Conservation (phyloP, 2,888 invertebrate genomes). For the Neelides folsomi region DNA sequence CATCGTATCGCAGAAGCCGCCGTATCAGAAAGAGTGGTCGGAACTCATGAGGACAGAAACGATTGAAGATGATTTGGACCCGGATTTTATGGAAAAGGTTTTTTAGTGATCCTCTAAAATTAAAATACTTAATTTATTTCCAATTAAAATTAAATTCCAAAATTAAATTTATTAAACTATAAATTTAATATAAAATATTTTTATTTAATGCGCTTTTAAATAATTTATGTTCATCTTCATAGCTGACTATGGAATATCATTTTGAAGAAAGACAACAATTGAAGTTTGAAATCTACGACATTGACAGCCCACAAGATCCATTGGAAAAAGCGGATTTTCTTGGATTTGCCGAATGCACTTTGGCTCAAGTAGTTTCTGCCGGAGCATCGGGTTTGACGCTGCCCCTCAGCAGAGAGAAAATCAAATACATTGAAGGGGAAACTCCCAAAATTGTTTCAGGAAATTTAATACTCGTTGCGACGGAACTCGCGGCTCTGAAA, state of each 20-base stretch:
- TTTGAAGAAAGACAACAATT: constrained; percentile 48
- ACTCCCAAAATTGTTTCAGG: constrained; percentile 12
- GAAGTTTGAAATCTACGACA: constrained; percentile 41
- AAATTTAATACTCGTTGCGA: constrained; percentile 28
- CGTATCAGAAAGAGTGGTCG: constrained; percentile 37
- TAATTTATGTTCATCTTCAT: not conserved
- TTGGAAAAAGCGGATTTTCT: constrained; percentile 41
- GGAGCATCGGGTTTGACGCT: constrained; percentile 19
- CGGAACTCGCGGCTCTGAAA: constrained; percentile 29
- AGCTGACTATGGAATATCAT: constrained; percentile 37
- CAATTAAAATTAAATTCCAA: too few species aligned
- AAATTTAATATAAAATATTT: too few species aligned
- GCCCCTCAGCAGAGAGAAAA: constrained; percentile 21
- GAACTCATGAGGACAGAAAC: constrained; percentile 41
- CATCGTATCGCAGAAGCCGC: constrained; percentile 38
- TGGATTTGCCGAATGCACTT: constrained; percentile 39
- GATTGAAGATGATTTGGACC: constrained; percentile 41
- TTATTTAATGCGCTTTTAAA: too few species aligned
- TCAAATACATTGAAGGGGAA: constrained; percentile 11
- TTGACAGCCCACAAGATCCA: constrained; percentile 36
- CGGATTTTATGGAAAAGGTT: constrained; percentile 45
- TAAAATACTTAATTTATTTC: too few species aligned
- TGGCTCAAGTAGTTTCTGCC: constrained; percentile 28
- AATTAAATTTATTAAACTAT: too few species aligned
- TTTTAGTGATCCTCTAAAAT: too few species aligned